These are phyloP conservation scores for Sphaerodactylus townsendi DNA, from an alignment of 2,113 vertebrate genomes.

Conservation along the genomic window DNA sequence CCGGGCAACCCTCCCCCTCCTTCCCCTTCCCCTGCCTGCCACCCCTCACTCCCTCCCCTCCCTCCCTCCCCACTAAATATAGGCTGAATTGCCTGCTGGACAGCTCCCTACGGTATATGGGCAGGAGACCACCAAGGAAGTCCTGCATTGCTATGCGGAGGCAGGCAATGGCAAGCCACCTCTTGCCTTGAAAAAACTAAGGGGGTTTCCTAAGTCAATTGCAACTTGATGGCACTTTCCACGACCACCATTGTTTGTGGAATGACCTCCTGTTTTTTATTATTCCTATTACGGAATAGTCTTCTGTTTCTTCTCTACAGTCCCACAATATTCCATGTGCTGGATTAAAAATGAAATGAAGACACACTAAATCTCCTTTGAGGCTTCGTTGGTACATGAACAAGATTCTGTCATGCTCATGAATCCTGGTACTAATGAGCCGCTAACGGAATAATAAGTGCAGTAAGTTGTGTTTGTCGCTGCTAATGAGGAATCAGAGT, in stretches of 20 bases:
- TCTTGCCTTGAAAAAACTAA: too few relatives aligned
- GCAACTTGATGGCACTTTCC: too few relatives aligned
- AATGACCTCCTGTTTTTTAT: not conserved
- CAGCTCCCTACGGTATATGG: too few relatives aligned
- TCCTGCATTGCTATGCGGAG: too few relatives aligned
- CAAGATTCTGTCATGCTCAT: conserved; percentile 38
- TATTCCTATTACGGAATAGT: not conserved
- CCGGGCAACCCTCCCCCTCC: too few relatives aligned
- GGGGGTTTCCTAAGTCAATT: too few relatives aligned
- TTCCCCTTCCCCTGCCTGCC: too few relatives aligned
- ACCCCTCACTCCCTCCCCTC: too few relatives aligned
- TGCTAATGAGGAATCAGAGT: conserved; percentile 52
- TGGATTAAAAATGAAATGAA: not conserved
- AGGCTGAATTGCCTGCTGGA: too few relatives aligned
- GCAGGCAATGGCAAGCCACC: too few relatives aligned
- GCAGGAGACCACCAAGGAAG: too few relatives aligned
- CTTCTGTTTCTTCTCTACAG: conserved; percentile 19
- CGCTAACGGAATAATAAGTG: conserved; percentile 61
- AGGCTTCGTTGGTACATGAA: conserved; percentile 49
- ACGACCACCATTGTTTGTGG: conserved; percentile 5
- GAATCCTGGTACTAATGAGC: conserved; percentile 62
- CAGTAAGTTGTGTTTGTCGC: conserved; percentile 61
- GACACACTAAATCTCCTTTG: conserved; percentile 3
- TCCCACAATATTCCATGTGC: conserved; percentile 23
- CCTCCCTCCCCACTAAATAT: not conserved